Evolutionary conservation across 2,888 invertebrate species (phyloP), one percentile per base, ranked within the genome.

Genomic region (Yponomeuta malinellus): DNA sequence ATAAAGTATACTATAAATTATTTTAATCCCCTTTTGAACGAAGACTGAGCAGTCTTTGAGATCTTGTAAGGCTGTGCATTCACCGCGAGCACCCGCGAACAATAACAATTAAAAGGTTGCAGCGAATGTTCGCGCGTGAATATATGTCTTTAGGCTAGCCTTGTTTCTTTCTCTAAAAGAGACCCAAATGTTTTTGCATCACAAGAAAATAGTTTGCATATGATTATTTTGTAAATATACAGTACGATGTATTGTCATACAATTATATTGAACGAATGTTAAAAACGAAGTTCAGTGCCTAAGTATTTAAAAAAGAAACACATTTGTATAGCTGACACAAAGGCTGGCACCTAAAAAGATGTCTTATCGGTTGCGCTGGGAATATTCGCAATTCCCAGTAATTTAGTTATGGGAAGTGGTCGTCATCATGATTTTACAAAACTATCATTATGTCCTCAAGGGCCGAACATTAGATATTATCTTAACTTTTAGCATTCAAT

Each of bases 271-370:
- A 59, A 59, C 52, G 15, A 12, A 59, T 15, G 52, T 59, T 59
- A 59, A 59, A 31, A 31, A 65, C 65, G 65, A 65, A 65, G 29
- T 65, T 33, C 65, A 31, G 65, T 65, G 31, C 65, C 65, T 65
- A 65, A 65, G 10, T 65, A 31, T 31, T 31, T 29, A 10, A 65
- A 59, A 43, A 43, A 43, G 43, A 43, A 43, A 43, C 33, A 33
- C 1, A 43, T 43, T 43, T 43, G 43, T 43, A 37, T 37, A 43
- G 43, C 43, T 8, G 43, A 43, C 43, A 6, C 43, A 8, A 43
- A 43, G 43, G 8, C 43, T 43, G 43, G 43, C 43, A 43, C 43
- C 2, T 43, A 8, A 43, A 43, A 43, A 1, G 2, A 37, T 37
- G 2, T 4, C 8, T 43, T 43, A 43, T 43, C 6, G 8, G 6